Conservation (phyloP, 92 coral and sea anemone genomes). For the Epizoanthus scotinus region DNA sequence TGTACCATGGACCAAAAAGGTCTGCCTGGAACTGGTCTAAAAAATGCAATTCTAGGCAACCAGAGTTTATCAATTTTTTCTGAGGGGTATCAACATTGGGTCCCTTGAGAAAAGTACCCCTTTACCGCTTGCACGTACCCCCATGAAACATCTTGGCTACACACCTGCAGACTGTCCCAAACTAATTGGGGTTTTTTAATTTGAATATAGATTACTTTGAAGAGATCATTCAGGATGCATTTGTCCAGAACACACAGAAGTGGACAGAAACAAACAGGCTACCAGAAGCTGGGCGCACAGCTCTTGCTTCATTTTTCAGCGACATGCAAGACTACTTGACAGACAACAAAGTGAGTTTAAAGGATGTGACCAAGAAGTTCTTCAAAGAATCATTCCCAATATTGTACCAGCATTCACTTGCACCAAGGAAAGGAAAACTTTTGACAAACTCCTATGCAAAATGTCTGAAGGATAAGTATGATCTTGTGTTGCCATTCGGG, state of each 20-base stretch:
- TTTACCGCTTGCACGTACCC: no score
- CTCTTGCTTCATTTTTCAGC: conserved; percentile 57
- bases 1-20: no score
- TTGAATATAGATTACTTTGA: conserved; percentile 61
- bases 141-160: no score
- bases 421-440: conserved; percentile 25
- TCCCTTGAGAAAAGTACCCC: no score
- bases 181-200: not conserved
- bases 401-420: conserved; percentile 56
- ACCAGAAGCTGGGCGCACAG: conserved; percentile 54
- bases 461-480: conserved; percentile 78
- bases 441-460: conserved; percentile 61
- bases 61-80: no score
- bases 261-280: conserved; percentile 46
- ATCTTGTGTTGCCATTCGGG: conserved; percentile 68
- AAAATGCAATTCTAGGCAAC: no score
- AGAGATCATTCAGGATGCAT: conserved; percentile 52
- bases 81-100: no score
- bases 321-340: conserved; percentile 61
- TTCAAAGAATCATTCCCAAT: conserved; percentile 76
- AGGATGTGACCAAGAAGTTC: conserved; percentile 63
- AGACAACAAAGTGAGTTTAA: conserved; percentile 54
- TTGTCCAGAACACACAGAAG: conserved; percentile 39
- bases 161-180: no score
- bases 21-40: no score